A percentile compares a stretch with the other conserved stretches of the same genome.
phyloP scores from a whole-genome alignment of 2,113 vertebrate genomes.

The Chlamydotis undulata region DNA sequence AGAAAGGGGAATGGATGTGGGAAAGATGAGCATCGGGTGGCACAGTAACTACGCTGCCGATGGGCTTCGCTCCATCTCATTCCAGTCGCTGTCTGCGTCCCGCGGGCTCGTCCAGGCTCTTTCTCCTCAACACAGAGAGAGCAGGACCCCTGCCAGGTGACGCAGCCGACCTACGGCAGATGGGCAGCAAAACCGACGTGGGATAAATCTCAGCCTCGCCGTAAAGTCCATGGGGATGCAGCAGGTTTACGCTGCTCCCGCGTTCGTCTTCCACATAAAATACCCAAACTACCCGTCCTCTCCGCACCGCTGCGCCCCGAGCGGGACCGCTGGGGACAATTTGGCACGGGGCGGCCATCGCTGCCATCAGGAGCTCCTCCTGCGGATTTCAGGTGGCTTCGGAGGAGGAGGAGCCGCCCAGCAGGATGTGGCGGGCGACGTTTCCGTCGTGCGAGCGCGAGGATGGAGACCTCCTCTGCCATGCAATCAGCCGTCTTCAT shows the following conservation, averaged over 20 bases:
- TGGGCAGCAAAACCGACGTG: background rate
- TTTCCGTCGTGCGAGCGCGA: background rate
- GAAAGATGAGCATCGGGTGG: background rate
- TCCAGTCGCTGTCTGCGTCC: background rate
- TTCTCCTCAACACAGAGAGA: background rate
- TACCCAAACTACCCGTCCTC: too few species aligned
- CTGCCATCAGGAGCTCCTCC: too few species aligned
- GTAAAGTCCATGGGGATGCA: background rate
- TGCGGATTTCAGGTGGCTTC: too few species aligned
- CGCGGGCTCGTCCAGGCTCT: background rate
- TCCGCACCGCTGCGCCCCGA: accelerated
- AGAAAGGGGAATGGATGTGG: background rate
- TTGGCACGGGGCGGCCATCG: too few species aligned
- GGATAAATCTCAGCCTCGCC: background rate
- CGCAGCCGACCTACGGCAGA: background rate
- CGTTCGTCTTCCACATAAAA: too few species aligned
- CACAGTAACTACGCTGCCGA: background rate
- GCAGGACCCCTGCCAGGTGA: background rate
- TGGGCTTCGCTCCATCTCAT: background rate
- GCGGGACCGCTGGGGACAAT: too few species aligned
- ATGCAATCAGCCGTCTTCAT: constrained; percentile 31
- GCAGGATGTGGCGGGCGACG: background rate
- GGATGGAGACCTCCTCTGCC: constrained; percentile 23
- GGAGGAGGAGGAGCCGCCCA: background rate
- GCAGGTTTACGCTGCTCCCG: background rate